Conservation (phyloP, 2,888 invertebrate genomes). For the Nemurella pictetii region DNA sequence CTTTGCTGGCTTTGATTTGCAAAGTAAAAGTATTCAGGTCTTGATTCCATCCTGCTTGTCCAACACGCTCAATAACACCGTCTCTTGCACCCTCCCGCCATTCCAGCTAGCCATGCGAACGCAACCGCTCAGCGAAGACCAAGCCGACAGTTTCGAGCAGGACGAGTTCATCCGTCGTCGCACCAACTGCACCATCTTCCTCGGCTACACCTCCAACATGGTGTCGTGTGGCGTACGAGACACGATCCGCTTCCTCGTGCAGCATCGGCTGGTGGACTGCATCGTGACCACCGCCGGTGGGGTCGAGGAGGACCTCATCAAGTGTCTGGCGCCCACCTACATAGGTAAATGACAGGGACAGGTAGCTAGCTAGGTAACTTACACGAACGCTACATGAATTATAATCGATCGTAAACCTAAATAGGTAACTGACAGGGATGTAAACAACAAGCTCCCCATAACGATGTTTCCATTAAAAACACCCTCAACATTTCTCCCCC, state of each 20-base stretch:
- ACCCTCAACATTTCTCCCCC: too few species aligned
- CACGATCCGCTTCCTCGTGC: conserved; percentile 81
- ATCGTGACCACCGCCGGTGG: conserved; percentile 98
- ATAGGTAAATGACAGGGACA: conserved; percentile 65
- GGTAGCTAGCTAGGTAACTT: too few species aligned
- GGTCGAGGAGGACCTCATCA: conserved; percentile 97
- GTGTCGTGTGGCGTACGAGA: conserved; percentile 94
- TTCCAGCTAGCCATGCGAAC: conserved; percentile 69
- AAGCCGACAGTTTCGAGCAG: conserved; percentile 65
- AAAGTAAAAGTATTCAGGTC: too few species aligned
- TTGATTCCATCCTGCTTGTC: too few species aligned
- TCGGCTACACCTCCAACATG: conserved; percentile 97
- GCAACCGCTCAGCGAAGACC: conserved; percentile 67
- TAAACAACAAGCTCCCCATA: too few species aligned
- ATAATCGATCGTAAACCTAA: too few species aligned
- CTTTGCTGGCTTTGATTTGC: too few species aligned
- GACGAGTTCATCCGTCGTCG: conserved; percentile 79
- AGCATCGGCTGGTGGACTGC: conserved; percentile 90
- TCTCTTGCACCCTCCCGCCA: not conserved
- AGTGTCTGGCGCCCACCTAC: conserved; percentile 94
- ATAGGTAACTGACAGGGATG: too few species aligned
- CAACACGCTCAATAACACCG: too few species aligned
- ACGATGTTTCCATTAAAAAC: too few species aligned
- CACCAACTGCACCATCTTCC: conserved; percentile 89
- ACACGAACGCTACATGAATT: too few species aligned